Percentiles rank a stretch among this genome's conserved stretches.
phyloP scores from a whole-genome alignment of 2,797 vertebrate genomes.

The Coranthus polyacanthus region DNA sequence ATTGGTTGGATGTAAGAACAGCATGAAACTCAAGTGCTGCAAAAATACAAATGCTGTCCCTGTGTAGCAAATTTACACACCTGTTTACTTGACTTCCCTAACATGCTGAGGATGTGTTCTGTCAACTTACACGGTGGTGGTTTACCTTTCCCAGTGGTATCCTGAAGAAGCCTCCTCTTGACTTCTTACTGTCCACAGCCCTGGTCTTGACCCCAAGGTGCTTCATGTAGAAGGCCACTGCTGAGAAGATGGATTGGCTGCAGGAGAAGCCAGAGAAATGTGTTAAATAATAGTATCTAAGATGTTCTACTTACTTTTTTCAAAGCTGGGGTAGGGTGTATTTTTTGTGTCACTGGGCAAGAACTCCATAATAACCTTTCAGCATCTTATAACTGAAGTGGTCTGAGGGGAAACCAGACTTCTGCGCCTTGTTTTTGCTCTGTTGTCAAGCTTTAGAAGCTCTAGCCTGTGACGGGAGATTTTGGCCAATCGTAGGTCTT shows the following conservation, averaged over 20 bases:
- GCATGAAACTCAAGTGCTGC: neutral
- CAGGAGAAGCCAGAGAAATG: conserved; percentile 9
- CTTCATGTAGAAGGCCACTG: conserved; percentile 91
- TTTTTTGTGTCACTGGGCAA: too few species aligned
- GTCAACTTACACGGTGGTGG: neutral
- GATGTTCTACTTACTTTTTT: too few species aligned
- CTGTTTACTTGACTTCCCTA: conserved; percentile 3
- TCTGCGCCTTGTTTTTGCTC: too few species aligned
- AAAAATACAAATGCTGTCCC: neutral
- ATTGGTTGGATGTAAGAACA: conserved; percentile 5
- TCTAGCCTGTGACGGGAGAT: too few species aligned
- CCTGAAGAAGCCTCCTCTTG: conserved; percentile 89
- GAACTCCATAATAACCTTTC: too few species aligned
- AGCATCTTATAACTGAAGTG: too few species aligned
- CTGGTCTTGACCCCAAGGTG: conserved; percentile 91
- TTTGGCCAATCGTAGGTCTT: too few species aligned
- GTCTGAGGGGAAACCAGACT: too few species aligned
- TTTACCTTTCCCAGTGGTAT: conserved; percentile 85
- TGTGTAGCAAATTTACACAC: neutral
- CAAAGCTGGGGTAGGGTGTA: neutral
- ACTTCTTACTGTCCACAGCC: conserved; percentile 90
- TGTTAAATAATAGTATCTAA: neutral
- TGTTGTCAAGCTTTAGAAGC: too few species aligned
- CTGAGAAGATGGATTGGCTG: conserved; percentile 88
- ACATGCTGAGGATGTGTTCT: neutral